Conservation (phyloP, 2,888 invertebrate species). For the Meteorus cinctellus region DNA sequence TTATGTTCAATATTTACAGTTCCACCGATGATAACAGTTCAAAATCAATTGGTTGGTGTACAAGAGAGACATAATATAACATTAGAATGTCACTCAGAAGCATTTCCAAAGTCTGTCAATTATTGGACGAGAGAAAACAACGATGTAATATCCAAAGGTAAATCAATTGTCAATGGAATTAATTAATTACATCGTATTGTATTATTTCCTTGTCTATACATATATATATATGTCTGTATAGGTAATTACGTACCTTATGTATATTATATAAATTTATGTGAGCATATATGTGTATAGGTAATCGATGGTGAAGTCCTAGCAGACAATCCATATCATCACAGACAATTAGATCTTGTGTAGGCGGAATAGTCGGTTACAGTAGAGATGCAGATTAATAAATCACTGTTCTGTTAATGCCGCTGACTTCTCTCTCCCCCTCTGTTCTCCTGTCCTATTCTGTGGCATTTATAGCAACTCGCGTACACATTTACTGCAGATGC, state of each 20-base stretch:
- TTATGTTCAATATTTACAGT: slow-evolving; percentile 74
- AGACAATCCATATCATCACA: slow-evolving; percentile 51
- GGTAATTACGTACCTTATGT: neutral
- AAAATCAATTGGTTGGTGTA: slow-evolving; percentile 88
- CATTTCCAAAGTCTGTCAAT: slow-evolving; percentile 89
- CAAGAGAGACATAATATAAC: slow-evolving; percentile 83
- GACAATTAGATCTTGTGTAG: slow-evolving; percentile 57
- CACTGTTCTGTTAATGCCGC: slow-evolving; percentile 50
- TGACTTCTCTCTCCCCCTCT: slow-evolving; percentile 34
- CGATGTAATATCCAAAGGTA: slow-evolving; percentile 85
- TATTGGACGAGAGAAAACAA: slow-evolving; percentile 87
- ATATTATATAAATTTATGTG: neutral
- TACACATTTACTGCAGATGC: slow-evolving; percentile 34
- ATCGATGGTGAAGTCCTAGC: slow-evolving; percentile 26
- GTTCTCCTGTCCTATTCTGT: slow-evolving; percentile 16
- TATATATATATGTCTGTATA: neutral
- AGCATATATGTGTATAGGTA: neutral
- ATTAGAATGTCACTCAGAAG: slow-evolving; percentile 88
- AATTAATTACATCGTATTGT: neutral
- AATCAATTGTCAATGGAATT: slow-evolving; percentile 59
- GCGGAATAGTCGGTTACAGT: slow-evolving; percentile 16
- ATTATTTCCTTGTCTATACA: neutral
- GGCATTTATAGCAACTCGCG: neutral
- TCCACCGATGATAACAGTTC: slow-evolving; percentile 89
- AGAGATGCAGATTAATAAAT: slow-evolving; percentile 50